Conservation (phyloP, 1,140 invertebrate species). For the Drosophila tsacasi region DNA sequence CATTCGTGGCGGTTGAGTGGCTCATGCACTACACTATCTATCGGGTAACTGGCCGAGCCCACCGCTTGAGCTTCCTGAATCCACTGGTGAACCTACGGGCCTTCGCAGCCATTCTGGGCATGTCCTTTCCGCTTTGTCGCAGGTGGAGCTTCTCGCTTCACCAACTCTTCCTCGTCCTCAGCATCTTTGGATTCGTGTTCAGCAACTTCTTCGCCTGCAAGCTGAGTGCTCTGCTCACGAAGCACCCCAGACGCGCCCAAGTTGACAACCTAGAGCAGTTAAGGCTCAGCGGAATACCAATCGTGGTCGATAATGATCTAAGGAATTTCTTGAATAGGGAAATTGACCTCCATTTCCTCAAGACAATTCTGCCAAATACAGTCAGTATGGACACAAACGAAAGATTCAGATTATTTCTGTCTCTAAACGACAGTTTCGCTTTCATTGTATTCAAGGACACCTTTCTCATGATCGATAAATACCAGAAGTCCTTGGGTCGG, state of each 20-base stretch:
- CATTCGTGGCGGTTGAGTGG: slow-evolving; percentile 28
- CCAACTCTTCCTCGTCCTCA: slow-evolving; percentile 44
- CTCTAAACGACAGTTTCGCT: slow-evolving; percentile 16
- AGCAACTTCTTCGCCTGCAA: slow-evolving; percentile 47
- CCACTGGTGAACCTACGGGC: slow-evolving; percentile 38
- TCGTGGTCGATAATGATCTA: background rate
- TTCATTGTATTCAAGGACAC: background rate
- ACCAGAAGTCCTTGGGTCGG: background rate
- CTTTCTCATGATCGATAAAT: background rate
- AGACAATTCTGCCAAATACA: background rate
- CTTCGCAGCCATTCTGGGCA: slow-evolving; percentile 34
- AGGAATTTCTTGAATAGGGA: background rate
- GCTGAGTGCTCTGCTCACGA: slow-evolving; percentile 46
- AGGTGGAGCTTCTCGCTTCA: slow-evolving; percentile 14
- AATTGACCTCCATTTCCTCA: background rate
- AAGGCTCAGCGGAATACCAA: slow-evolving; percentile 19
- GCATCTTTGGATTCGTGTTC: slow-evolving; percentile 46
- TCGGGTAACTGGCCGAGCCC: background rate
- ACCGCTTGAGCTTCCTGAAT: slow-evolving; percentile 2
- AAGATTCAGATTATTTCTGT: background rate
- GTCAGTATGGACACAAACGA: background rate
- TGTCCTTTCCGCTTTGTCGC: slow-evolving; percentile 12
- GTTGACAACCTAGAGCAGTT: slow-evolving; percentile 38
- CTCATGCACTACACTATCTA: slow-evolving; percentile 2
- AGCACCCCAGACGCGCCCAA: background rate